These are phyloP conservation scores for Drosophila ambigua DNA, from an alignment of 1,140 invertebrate species.

Conservation along the genomic window DNA sequence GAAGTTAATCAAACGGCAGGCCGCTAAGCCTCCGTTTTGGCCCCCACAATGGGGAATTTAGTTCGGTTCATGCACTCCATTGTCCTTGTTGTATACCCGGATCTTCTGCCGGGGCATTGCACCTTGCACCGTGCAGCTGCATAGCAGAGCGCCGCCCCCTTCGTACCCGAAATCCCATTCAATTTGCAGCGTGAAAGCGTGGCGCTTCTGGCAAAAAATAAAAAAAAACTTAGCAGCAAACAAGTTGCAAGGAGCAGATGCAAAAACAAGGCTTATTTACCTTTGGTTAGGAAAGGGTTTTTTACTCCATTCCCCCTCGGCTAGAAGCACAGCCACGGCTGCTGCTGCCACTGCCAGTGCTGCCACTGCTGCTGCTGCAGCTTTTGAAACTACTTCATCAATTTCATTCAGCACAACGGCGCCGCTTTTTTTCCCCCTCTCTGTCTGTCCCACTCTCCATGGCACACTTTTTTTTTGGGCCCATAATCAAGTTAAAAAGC, in stretches of 20 bases:
- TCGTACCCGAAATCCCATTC: conserved; percentile 60
- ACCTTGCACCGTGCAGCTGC: conserved; percentile 30
- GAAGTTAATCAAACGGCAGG: conserved; percentile 64
- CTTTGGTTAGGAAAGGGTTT: conserved; percentile 40
- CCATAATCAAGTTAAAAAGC: conserved; percentile 78
- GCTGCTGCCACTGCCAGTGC: neutral
- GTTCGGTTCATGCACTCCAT: conserved; percentile 41
- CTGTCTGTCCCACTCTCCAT: conserved; percentile 15
- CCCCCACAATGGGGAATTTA: conserved; percentile 14
- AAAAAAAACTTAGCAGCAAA: conserved; percentile 56
- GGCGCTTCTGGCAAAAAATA: conserved; percentile 25
- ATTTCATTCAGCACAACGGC: conserved; percentile 71
- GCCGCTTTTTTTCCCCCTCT: conserved; percentile 28
- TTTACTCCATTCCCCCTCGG: neutral
- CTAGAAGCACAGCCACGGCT: too few relatives aligned
- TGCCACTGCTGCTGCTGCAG: conserved; percentile 14
- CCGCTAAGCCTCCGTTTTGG: conserved; percentile 32
- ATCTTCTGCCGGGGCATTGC: conserved; percentile 45
- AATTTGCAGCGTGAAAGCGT: conserved; percentile 64
- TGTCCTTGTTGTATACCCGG: conserved; percentile 17
- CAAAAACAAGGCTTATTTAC: conserved; percentile 67
- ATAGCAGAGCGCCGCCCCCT: neutral
- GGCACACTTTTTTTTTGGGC: conserved; percentile 20
- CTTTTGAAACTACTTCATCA: conserved; percentile 75
- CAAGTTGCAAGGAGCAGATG: conserved; percentile 72